Conservation (phyloP, 2,113 vertebrate species). For the Pelecanoides urinatrix region DNA sequence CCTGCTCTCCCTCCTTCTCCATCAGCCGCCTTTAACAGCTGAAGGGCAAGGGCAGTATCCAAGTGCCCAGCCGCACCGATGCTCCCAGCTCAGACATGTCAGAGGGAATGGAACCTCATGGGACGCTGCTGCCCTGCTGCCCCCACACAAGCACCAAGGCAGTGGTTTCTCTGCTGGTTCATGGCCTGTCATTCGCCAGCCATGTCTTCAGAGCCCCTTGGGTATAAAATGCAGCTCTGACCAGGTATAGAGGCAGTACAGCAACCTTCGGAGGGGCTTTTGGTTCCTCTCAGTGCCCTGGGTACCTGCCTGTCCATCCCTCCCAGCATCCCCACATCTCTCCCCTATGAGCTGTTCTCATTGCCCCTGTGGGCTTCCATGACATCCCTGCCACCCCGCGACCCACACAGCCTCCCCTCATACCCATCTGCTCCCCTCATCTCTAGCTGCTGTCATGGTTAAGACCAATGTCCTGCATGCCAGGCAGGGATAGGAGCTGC, state of each 20-base stretch:
- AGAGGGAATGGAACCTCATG: background rate
- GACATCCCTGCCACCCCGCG: fast-evolving
- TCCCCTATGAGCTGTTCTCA: background rate
- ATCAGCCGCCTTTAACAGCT: no score
- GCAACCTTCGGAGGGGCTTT: background rate
- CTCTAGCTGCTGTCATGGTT: background rate
- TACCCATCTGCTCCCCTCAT: background rate
- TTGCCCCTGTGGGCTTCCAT: background rate
- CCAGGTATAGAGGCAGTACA: background rate
- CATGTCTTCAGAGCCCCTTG: background rate
- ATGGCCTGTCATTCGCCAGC: background rate
- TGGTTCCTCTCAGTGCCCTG: background rate
- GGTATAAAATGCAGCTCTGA: background rate
- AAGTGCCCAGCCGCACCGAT: fast-evolving
- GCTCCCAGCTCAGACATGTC: background rate
- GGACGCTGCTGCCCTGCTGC: background rate
- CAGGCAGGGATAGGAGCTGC: background rate
- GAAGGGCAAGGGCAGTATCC: background rate
- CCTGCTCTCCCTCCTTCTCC: background rate
- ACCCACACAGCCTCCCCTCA: background rate
- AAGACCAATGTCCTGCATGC: background rate
- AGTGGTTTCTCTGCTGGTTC: background rate
- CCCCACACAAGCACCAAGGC: background rate
- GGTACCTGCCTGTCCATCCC: background rate
- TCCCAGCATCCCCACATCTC: fast-evolving